Percentiles rank a stretch among this genome's conserved stretches.
These are phyloP conservation scores for Diploptera punctata DNA, from an alignment of 2,888 invertebrate species.

Conservation along the genomic window DNA sequence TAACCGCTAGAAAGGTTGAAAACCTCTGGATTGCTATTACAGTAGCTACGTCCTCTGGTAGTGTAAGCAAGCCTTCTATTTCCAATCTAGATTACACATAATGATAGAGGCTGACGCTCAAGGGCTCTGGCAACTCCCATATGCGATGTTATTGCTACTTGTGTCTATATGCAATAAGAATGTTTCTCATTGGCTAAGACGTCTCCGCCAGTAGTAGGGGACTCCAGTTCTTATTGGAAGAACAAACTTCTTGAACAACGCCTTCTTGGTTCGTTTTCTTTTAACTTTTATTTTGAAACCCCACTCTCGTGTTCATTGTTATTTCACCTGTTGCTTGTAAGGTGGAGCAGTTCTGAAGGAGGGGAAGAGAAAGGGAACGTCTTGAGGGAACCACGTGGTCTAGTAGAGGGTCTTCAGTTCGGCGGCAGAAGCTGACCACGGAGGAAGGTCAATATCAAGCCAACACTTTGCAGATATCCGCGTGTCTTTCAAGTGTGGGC, in stretches of 20 bases:
- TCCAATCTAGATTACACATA: conserved; percentile 40
- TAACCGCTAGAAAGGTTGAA: no score
- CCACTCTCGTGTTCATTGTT: conserved; percentile 26
- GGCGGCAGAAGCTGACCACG: conserved; percentile 25
- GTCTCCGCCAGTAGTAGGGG: conserved; percentile 23
- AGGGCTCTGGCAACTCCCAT: conserved; percentile 25
- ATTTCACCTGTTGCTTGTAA: conserved; percentile 33
- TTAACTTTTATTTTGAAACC: conserved; percentile 7
- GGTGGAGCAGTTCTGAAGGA: conserved; percentile 2
- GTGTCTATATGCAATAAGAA: conserved; percentile 12
- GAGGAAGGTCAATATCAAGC: conserved; percentile 28
- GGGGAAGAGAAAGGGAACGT: conserved; percentile 8
- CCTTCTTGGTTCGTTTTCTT: conserved; percentile 28
- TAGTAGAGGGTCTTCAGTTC: conserved; percentile 21
- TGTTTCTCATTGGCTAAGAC: conserved; percentile 29
- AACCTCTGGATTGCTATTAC: neutral
- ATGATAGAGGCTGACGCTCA: conserved; percentile 33
- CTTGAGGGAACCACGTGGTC: conserved; percentile 2
- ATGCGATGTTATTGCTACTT: conserved; percentile 25
- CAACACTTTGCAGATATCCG: neutral
- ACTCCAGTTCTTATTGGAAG: conserved; percentile 29
- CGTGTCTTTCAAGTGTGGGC: conserved; percentile 10
- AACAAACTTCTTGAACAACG: conserved; percentile 25
- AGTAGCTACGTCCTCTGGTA: no score
- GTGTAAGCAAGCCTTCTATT: conserved; percentile 19